These are phyloP conservation scores for Centroberyx gerrardi DNA, from an alignment of 2,797 vertebrate genomes.

Conservation along the genomic window DNA sequence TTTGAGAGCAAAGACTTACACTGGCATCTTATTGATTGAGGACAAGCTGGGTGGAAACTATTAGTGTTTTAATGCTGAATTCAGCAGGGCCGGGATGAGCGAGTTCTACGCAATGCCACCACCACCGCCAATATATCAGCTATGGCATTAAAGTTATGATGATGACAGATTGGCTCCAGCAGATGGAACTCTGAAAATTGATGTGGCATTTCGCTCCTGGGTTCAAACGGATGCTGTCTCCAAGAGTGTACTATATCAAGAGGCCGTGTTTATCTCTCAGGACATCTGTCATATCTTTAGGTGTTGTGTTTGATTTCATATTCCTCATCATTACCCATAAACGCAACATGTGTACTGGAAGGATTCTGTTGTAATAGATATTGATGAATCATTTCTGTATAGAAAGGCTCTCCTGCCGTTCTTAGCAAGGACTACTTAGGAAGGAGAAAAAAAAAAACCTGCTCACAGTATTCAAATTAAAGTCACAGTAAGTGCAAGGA, in stretches of 20 bases:
- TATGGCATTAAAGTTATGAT: constrained; percentile 37
- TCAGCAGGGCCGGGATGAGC: constrained; percentile 47
- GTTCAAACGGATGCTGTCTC: constrained; percentile 17
- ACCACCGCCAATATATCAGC: constrained; percentile 35
- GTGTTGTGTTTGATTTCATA: not conserved
- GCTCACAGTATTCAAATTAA: constrained; percentile 15
- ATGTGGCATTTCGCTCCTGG: constrained; percentile 24
- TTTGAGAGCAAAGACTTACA: constrained; percentile 63
- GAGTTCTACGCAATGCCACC: constrained; percentile 22
- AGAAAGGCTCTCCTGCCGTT: not conserved
- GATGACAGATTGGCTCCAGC: constrained; percentile 32
- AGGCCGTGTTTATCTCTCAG: constrained; percentile 12
- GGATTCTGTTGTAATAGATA: not conserved
- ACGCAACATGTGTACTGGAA: not conserved
- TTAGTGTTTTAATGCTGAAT: constrained; percentile 71
- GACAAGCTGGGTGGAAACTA: constrained; percentile 67
- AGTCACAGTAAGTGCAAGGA: not conserved
- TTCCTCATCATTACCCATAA: not conserved
- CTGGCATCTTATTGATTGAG: constrained; percentile 69
- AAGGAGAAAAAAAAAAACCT: constrained; percentile 5
- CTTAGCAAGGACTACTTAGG: not conserved
- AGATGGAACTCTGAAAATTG: constrained; percentile 23
- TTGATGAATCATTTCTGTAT: not conserved
- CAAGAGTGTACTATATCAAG: constrained; percentile 35
- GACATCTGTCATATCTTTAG: constrained; percentile 18